These are phyloP conservation scores for Discoglossus pictus DNA, from an alignment of 2,797 vertebrate species.

Conservation along the genomic window DNA sequence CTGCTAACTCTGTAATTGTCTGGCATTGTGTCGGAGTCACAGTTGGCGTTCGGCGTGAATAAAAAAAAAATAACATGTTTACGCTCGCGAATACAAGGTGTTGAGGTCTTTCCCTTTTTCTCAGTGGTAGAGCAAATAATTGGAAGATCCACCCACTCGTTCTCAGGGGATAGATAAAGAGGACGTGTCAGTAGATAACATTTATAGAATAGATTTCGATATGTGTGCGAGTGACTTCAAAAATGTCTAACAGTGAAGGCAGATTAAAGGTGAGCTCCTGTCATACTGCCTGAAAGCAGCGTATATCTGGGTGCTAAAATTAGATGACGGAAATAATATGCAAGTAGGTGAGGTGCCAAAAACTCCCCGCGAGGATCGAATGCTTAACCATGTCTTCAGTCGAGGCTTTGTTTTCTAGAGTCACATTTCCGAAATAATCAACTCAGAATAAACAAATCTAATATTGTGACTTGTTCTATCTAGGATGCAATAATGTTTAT, in stretches of 20 bases:
- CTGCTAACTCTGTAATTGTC: slow-evolving; percentile 19
- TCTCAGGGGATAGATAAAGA: slow-evolving; percentile 17
- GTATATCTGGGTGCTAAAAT: background rate
- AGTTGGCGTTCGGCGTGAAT: background rate
- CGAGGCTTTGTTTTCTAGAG: too few species aligned
- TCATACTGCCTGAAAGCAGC: slow-evolving; percentile 3
- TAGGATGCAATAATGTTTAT: too few species aligned
- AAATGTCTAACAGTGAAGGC: slow-evolving; percentile 28
- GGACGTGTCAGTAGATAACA: slow-evolving; percentile 18
- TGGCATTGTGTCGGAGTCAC: background rate
- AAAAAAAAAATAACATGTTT: slow-evolving; percentile 33
- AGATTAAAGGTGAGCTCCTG: slow-evolving; percentile 3
- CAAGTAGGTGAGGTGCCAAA: too few species aligned
- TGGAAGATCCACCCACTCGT: slow-evolving; percentile 15
- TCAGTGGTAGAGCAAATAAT: slow-evolving; percentile 37
- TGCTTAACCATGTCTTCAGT: too few species aligned
- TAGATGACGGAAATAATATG: background rate
- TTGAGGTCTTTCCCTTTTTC: background rate
- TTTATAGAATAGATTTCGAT: slow-evolving; percentile 19
- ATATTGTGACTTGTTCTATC: too few species aligned
- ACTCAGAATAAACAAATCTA: too few species aligned
- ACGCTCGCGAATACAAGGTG: slow-evolving; percentile 4
- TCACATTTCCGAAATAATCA: too few species aligned
- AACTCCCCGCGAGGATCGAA: too few species aligned
- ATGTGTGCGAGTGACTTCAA: background rate